Base-by-base conservation (phyloP, 2,888 invertebrate species). In the Drosophila meridionalis region DNA sequence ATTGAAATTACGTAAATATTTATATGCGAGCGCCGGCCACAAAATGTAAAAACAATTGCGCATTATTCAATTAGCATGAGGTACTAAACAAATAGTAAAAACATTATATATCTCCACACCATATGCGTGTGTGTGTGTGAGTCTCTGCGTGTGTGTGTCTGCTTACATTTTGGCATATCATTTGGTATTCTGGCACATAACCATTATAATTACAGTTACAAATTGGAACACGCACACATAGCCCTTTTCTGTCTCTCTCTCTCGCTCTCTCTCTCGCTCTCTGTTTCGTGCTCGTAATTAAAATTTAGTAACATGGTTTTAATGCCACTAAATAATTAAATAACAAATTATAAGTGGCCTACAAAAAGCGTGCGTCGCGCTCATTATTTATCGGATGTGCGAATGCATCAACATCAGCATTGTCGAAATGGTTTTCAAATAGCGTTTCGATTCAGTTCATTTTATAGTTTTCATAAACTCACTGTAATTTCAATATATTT, bases 21-120 rank as follows among this genome's bases (percentile, higher is more conserved):
- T 76, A 59, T 50, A 42, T 73, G 66, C 56, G 58, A 53, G 64
- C 26, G 50, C 32, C 62, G 55, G 53, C 78, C 75, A 56, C 80
- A 72, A 76, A 83, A 73, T 82, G 80, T 68, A 70, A 89, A 89
- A 85, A 83, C 87, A 87, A 89, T 89, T 73, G 73, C 74, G 56
- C 72, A 81, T 86, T 83, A 86, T 83, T 76, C 76, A 88, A 84
- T 88, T 83, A 78, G 65, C 43, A 47, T 42, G 36, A 58, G 61
- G n/a, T 57, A 57, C 65, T 57, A 80, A 70, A 68, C 74, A 80
- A 73, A 76, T 76, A 76, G 58, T 56, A 48, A 48, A 53, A 53
- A 60, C 48, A 45, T 53, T 45, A 59, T 34, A 47, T 50, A 36
- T 47, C 58, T 50, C 6, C 7, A 11, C 11, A 52, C 11, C 8